Conservation (phyloP, 1,140 invertebrate species). For the Goniozus legneri region DNA sequence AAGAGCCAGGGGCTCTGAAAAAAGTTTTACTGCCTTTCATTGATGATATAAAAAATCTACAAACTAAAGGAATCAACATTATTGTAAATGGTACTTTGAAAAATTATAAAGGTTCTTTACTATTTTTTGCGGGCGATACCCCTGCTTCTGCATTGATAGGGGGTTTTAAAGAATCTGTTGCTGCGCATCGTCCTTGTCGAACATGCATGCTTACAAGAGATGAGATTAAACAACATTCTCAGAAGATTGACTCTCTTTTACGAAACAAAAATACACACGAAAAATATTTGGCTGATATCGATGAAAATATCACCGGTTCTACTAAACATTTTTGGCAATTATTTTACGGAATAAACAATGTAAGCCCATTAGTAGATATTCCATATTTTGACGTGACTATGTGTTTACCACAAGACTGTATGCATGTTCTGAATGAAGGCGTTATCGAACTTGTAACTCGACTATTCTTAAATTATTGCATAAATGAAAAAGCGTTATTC, state of each 20-base stretch:
- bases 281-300: constrained; percentile 11
- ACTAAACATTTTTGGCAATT: constrained; percentile 12
- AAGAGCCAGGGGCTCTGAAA: not conserved
- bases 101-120: constrained; percentile 4
- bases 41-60: not conserved
- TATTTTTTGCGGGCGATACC: constrained; percentile 2
- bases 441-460: constrained; percentile 6
- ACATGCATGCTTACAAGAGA: constrained; percentile 14
- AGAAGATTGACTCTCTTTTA: constrained; percentile 4
- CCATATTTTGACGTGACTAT: constrained; percentile 16
- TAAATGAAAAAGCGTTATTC: constrained; percentile 11
- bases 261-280: constrained; percentile 8
- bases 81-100: not conserved
- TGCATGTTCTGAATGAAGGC: constrained; percentile 25
- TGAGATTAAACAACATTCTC: constrained; percentile 9
- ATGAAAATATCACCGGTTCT: constrained; percentile 7
- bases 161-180: constrained; percentile 1
- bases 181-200: not conserved
- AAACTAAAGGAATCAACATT: not conserved
- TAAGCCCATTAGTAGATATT: constrained; percentile 17
- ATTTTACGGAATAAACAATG: constrained; percentile 16
- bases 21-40: not conserved
- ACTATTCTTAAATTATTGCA: constrained; percentile 12
- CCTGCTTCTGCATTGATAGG: constrained; percentile 1
- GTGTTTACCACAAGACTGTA: constrained; percentile 27